These are phyloP conservation scores for Rhinichthys osculus DNA, from an alignment of 2,797 vertebrate genomes.

Conservation along the genomic window DNA sequence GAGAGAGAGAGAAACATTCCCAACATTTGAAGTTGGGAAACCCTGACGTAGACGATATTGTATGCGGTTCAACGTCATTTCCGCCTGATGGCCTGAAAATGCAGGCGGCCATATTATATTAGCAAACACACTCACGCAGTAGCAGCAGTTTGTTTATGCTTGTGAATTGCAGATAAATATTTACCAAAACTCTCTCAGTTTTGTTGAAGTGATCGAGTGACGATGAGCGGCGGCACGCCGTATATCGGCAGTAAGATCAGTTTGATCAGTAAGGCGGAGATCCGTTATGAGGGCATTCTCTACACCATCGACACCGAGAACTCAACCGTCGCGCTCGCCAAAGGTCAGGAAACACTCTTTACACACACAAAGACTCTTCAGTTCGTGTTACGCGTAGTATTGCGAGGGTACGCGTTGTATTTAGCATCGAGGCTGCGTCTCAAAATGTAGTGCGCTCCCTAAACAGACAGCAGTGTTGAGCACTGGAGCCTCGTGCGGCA, in stretches of 20 bases:
- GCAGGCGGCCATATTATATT: slow-evolving; percentile 87
- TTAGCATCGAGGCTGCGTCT: background rate
- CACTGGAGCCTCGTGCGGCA: background rate
- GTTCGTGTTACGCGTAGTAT: too few relatives aligned
- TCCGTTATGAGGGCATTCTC: slow-evolving; percentile 91
- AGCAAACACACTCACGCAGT: slow-evolving; percentile 32
- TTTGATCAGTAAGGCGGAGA: slow-evolving; percentile 92
- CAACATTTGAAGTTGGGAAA: background rate
- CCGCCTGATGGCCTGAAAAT: slow-evolving; percentile 65
- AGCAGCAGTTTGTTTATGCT: slow-evolving; percentile 13
- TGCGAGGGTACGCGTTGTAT: background rate
- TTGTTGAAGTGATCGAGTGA: slow-evolving; percentile 21
- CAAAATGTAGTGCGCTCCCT: background rate
- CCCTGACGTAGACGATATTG: background rate
- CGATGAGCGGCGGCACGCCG: slow-evolving; percentile 94
- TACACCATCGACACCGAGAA: slow-evolving; percentile 95
- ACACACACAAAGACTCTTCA: background rate
- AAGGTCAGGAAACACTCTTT: slow-evolving; percentile 77
- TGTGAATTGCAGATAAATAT: background rate
- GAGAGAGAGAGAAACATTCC: too few relatives aligned
- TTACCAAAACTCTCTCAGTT: background rate
- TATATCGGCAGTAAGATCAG: slow-evolving; percentile 98
- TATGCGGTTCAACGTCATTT: slow-evolving; percentile 34
- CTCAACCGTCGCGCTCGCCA: slow-evolving; percentile 96
- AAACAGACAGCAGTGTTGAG: background rate